Evolutionary conservation across 2,113 vertebrate genomes (phyloP).

Genomic region (Dipodomys stephensi): DNA sequence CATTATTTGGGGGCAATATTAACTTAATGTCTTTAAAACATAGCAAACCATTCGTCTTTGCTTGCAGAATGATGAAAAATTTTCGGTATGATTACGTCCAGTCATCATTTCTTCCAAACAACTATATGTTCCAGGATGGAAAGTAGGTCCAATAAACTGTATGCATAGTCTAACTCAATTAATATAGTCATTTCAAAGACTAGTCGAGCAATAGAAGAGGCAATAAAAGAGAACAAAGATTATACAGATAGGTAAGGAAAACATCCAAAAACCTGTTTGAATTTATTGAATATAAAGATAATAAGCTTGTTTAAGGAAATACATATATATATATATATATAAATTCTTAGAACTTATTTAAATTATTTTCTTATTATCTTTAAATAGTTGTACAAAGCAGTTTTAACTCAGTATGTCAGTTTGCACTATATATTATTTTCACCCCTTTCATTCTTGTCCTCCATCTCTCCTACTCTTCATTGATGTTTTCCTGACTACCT

Average conservation of each 20-base stretch:
- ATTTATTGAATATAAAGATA: not conserved
- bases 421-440: no score
- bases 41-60: not conserved
- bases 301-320: conserved; percentile 10
- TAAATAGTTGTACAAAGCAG: no score
- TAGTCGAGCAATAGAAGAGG: no score
- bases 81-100: not conserved
- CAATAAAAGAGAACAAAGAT: not conserved
- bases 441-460: no score
- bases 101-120: not conserved
- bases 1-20: not conserved
- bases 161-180: not conserved
- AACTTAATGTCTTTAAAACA: conserved; percentile 8
- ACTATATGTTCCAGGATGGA: no score
- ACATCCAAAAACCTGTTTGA: not conserved
- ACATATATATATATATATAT: not conserved
- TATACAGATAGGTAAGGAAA: not conserved
- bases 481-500: not conserved
- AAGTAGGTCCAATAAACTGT: not conserved
- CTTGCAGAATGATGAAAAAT: not conserved
- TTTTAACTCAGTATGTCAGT: no score
- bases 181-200: not conserved
- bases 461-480: no score
- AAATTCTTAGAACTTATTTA: no score
- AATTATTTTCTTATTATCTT: no score